Conservation (phyloP, 2,888 invertebrate genomes). For the Lasioglossum figueresi region DNA sequence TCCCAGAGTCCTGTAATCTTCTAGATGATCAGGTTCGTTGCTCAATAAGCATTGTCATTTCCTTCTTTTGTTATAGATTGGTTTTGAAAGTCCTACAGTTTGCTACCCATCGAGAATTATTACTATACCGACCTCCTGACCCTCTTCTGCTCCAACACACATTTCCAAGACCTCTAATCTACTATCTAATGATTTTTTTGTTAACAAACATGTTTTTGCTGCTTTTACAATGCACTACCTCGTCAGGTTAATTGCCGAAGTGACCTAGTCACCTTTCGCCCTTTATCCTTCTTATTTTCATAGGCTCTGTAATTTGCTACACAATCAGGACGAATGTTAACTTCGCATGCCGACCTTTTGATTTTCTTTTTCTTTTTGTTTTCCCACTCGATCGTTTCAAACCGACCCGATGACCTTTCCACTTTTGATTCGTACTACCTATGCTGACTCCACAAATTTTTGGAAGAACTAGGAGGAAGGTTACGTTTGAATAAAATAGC, state of each 20-base stretch:
- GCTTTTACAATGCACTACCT: neutral
- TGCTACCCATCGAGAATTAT: neutral
- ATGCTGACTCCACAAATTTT: neutral
- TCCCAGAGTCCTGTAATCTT: neutral
- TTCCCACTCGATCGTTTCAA: neutral
- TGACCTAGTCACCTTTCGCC: neutral
- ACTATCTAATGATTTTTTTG: neutral
- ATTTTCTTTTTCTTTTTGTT: neutral
- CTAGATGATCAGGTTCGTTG: neutral
- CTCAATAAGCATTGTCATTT: neutral
- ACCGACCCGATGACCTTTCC: neutral
- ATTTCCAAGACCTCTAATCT: neutral
- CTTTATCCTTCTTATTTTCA: neutral
- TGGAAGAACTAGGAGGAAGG: neutral
- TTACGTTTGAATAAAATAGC: neutral
- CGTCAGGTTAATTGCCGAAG: neutral
- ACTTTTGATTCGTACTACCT: neutral
- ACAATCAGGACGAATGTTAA: neutral
- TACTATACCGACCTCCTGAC: neutral
- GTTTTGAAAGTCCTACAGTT: neutral
- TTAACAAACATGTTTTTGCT: neutral
- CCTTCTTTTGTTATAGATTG: neutral
- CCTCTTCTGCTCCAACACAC: neutral
- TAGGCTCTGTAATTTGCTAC: neutral
- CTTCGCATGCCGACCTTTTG: neutral